Evolutionary conservation across 2,113 vertebrate species (phyloP).

Genomic region (Pluvianellus socialis): DNA sequence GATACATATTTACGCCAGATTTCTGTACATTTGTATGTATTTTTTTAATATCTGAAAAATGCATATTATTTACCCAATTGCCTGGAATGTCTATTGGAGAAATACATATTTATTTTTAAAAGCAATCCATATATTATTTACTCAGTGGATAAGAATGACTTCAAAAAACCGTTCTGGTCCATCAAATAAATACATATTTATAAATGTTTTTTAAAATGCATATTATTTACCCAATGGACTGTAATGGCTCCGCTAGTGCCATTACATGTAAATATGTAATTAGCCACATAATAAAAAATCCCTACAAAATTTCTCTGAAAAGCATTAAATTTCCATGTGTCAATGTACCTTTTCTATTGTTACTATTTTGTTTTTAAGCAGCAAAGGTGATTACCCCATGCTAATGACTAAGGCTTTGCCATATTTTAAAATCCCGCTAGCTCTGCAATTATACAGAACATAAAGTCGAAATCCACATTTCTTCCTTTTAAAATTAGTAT

Average conservation of each 20-base stretch:
- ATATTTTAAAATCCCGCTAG: not conserved
- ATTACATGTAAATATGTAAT: conserved; percentile 67
- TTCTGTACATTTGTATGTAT: not conserved
- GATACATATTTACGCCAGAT: not conserved
- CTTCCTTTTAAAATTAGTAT: not conserved
- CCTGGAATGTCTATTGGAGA: conserved; percentile 52
- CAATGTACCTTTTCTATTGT: conserved; percentile 16
- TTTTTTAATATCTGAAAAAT: conserved; percentile 51
- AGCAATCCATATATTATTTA: conserved; percentile 70
- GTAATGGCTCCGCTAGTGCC: conserved; percentile 39
- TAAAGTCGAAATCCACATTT: not conserved
- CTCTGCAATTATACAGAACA: not conserved
- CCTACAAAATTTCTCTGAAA: conserved; percentile 55
- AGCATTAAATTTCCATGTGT: conserved; percentile 20
- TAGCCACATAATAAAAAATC: conserved; percentile 60
- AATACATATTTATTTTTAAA: conserved; percentile 67
- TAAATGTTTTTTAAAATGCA: conserved; percentile 65
- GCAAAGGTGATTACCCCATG: conserved; percentile 24
- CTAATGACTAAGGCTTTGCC: not conserved
- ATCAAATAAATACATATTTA: conserved; percentile 75
- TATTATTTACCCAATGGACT: conserved; percentile 55
- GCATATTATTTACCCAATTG: conserved; percentile 56
- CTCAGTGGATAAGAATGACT: conserved; percentile 61
- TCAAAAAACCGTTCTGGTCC: conserved; percentile 61
- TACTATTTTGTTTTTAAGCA: conserved; percentile 43